phyloP scores from a whole-genome alignment of 2,113 vertebrate genomes.

The Pangasianodon gigas region DNA sequence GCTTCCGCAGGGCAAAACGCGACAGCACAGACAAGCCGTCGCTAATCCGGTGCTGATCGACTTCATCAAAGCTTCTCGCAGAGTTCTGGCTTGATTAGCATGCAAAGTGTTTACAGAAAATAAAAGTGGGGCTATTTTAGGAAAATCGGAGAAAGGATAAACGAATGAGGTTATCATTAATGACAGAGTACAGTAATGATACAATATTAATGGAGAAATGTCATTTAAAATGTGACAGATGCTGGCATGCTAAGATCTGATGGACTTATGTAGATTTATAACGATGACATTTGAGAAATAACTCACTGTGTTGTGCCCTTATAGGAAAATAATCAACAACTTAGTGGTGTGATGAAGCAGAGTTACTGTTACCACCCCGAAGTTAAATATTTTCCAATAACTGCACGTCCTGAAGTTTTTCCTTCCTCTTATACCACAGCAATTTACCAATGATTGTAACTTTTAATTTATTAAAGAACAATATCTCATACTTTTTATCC shows the following conservation, averaged over 20 bases:
- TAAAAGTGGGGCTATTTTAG: not conserved
- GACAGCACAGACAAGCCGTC: constrained; percentile 3
- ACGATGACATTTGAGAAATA: not conserved
- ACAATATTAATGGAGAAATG: not conserved
- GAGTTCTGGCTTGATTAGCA: constrained; percentile 18
- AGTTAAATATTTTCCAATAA: not conserved
- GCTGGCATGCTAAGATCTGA: not conserved
- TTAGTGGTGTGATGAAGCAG: not conserved
- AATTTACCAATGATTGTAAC: not conserved
- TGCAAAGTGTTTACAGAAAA: not conserved
- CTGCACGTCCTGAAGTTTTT: not conserved
- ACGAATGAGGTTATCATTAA: not conserved
- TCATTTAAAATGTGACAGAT: not conserved
- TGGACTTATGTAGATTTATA: not conserved
- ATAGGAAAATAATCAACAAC: not conserved
- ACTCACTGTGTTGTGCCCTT: not conserved
- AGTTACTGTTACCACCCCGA: not conserved
- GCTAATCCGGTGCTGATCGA: constrained; percentile 7
- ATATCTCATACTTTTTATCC: not conserved
- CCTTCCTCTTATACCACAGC: not conserved
- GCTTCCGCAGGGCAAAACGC: constrained; percentile 25
- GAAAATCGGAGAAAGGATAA: not conserved
- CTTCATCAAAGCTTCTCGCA: not conserved
- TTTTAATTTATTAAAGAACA: not conserved
- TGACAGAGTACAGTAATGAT: not conserved